Evolutionary conservation across 2,797 vertebrate genomes (phyloP).

Genomic region (Lophius americanus): DNA sequence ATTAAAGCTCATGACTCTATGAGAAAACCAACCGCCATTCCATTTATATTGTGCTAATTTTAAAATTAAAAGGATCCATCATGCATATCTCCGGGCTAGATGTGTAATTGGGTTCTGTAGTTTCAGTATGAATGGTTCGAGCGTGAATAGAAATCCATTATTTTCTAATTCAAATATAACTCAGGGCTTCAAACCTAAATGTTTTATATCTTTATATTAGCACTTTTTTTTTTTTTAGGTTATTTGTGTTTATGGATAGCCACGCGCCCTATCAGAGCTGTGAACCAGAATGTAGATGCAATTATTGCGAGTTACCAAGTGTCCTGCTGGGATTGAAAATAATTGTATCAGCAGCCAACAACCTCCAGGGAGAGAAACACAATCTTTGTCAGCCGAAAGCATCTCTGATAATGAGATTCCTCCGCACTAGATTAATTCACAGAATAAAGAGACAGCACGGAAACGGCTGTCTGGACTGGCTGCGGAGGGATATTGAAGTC

Average conservation of each 20-base stretch:
- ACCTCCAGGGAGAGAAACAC: slow-evolving; percentile 5
- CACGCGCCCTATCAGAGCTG: background rate
- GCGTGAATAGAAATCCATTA: slow-evolving; percentile 37
- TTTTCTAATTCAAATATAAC: slow-evolving; percentile 35
- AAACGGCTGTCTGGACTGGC: background rate
- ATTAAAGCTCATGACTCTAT: background rate
- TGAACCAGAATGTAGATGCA: slow-evolving; percentile 18
- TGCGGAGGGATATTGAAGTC: too few species aligned
- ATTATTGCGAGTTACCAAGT: slow-evolving; percentile 14
- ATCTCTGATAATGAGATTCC: slow-evolving; percentile 21
- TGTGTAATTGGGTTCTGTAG: slow-evolving; percentile 23
- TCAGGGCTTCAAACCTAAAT: slow-evolving; percentile 33
- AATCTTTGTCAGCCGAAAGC: background rate
- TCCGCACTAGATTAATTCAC: background rate
- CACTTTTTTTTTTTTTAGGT: background rate
- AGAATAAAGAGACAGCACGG: too few species aligned
- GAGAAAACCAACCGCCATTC: slow-evolving; percentile 1
- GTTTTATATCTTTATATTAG: background rate
- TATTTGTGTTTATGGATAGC: slow-evolving; percentile 17
- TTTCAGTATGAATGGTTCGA: slow-evolving; percentile 17
- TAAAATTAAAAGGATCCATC: slow-evolving; percentile 68
- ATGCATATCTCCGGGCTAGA: slow-evolving; percentile 41
- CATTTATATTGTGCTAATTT: slow-evolving; percentile 15
- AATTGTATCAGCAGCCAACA: slow-evolving; percentile 22
- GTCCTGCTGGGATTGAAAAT: slow-evolving; percentile 16